Percentiles rank a stretch among this genome's conserved stretches.
Evolutionary conservation across 1,140 invertebrate genomes (phyloP).

Genomic region (Diorhabda sublineata): DNA sequence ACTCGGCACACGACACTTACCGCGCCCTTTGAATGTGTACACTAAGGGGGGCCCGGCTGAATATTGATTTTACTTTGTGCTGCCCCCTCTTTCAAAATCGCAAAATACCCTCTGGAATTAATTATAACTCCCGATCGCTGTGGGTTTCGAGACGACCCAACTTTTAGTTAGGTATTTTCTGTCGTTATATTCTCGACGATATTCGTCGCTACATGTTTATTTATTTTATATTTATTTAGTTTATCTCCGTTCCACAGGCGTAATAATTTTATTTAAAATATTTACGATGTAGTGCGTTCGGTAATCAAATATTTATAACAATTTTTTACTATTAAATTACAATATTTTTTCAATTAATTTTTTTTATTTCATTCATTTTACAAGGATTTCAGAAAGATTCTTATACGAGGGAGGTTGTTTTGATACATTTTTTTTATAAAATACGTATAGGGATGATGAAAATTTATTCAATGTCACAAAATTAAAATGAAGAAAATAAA

Average conservation of each 20-base stretch:
- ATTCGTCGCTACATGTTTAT: background rate
- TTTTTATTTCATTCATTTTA: too few relatives aligned
- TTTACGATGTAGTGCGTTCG: background rate
- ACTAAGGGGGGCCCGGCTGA: slow-evolving; percentile 12
- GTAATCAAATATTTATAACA: background rate
- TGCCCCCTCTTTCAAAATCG: slow-evolving; percentile 24
- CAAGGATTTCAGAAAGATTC: too few relatives aligned
- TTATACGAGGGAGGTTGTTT: too few relatives aligned
- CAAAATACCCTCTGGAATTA: slow-evolving; percentile 26
- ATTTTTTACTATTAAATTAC: too few relatives aligned
- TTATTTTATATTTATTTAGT: slow-evolving; percentile 3
- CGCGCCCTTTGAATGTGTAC: slow-evolving; percentile 16
- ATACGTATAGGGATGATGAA: too few relatives aligned
- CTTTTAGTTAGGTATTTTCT: background rate
- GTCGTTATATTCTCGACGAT: background rate
- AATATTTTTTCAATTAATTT: too few relatives aligned
- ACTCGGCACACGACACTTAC: slow-evolving; percentile 12
- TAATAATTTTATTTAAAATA: background rate
- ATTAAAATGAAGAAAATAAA: too few relatives aligned
- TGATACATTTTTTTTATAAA: too few relatives aligned
- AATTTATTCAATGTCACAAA: too few relatives aligned
- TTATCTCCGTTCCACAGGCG: background rate
- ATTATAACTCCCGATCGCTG: slow-evolving; percentile 17
- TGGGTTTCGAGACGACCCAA: background rate
- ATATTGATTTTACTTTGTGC: slow-evolving; percentile 24